Evolutionary conservation across 1,140 invertebrate genomes (phyloP).

Genomic region (Drosophila asahinai): DNA sequence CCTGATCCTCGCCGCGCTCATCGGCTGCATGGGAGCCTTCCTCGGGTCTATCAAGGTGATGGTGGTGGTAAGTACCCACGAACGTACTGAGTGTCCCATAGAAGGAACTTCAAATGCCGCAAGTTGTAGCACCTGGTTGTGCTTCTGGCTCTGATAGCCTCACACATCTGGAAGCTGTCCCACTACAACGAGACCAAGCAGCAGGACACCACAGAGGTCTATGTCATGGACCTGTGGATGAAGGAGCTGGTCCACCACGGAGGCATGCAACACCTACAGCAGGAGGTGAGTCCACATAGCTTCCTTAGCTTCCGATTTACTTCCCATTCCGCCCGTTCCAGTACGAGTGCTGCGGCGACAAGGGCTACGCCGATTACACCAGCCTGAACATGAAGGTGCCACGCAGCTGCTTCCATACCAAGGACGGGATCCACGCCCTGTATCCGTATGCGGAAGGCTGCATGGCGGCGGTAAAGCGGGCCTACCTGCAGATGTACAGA

Average conservation of each 20-base stretch:
- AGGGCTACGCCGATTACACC: conserved; percentile 60
- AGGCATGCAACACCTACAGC: conserved; percentile 69
- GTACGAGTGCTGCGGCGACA: conserved; percentile 76
- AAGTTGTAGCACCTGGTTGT: conserved; percentile 60
- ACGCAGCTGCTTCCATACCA: conserved; percentile 65
- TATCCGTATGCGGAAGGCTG: conserved; percentile 75
- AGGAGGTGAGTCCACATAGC: conserved; percentile 33
- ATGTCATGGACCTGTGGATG: conserved; percentile 70
- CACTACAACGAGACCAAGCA: conserved; percentile 71
- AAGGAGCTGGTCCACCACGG: conserved; percentile 63
- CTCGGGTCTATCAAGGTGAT: conserved; percentile 77
- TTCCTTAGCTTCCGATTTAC: no score
- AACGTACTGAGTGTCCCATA: not conserved
- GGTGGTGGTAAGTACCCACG: conserved; percentile 52
- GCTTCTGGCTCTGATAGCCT: conserved; percentile 53
- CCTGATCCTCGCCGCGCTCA: conserved; percentile 61
- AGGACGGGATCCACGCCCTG: conserved; percentile 63
- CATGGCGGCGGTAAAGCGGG: conserved; percentile 59
- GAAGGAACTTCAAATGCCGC: not conserved
- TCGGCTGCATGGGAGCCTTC: conserved; percentile 72
- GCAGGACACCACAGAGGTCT: conserved; percentile 54
- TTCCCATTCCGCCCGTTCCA: not conserved
- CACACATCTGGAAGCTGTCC: conserved; percentile 66
- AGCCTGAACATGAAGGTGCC: conserved; percentile 59
- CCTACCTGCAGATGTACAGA: conserved; percentile 67